phyloP scores from a whole-genome alignment of 2,888 invertebrate genomes.

The Tribolium freemani region DNA sequence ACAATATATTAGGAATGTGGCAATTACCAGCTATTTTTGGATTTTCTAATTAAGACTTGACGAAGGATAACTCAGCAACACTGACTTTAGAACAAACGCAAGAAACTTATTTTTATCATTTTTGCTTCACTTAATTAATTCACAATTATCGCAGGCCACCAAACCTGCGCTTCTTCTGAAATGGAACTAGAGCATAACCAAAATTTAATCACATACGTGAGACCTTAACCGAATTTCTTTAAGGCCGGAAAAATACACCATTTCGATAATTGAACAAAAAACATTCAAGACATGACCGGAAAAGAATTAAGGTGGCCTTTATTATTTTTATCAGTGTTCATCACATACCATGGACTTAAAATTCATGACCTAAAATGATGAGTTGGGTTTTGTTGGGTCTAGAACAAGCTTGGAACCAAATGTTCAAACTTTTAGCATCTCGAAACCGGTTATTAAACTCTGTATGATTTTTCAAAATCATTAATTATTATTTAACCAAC shows the following conservation, averaged over 20 bases:
- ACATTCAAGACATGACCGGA: background rate
- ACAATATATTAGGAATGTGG: background rate
- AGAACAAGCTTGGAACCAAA: background rate
- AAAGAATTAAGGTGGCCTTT: background rate
- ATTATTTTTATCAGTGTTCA: background rate
- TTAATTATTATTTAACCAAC: background rate
- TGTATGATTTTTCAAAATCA: background rate
- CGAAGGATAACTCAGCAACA: background rate
- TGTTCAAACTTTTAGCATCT: background rate
- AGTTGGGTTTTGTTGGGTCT: background rate
- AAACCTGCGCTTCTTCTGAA: constrained; percentile 19
- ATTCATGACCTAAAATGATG: background rate
- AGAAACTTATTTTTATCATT: too few relatives aligned
- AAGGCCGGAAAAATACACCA: constrained; percentile 17
- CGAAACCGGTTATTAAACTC: background rate
- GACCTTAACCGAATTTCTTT: constrained; percentile 40
- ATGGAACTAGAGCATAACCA: constrained; percentile 39
- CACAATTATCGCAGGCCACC: constrained; percentile 13
- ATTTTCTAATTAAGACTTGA: background rate
- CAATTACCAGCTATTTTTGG: background rate
- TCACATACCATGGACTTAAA: background rate
- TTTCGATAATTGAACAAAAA: constrained; percentile 8
- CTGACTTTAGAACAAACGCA: background rate
- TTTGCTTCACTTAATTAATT: too few relatives aligned
- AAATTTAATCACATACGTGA: constrained; percentile 38